These are phyloP conservation scores for Procambarus virginalis DNA, from an alignment of 1,140 invertebrate genomes.

Conservation along the genomic window DNA sequence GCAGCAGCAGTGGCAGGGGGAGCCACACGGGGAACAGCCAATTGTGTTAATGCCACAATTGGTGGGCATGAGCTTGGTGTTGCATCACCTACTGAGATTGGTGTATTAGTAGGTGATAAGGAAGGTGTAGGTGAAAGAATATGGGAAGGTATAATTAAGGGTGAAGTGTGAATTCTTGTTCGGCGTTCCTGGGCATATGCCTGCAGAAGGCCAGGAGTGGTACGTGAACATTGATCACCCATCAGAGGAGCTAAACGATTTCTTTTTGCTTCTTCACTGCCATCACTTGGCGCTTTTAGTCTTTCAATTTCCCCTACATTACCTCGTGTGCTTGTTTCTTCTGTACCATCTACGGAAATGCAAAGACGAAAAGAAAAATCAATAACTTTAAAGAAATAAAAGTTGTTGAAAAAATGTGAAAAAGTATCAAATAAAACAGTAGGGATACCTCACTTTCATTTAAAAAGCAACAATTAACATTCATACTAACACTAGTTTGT, in stretches of 20 bases:
- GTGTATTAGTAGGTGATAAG: slow-evolving; percentile 37
- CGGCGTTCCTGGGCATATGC: slow-evolving; percentile 18
- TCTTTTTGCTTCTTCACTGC: slow-evolving; percentile 29
- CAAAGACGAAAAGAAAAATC: slow-evolving; percentile 8
- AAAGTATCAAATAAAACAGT: not conserved
- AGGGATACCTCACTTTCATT: not conserved
- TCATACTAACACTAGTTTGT: not conserved
- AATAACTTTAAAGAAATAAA: not conserved
- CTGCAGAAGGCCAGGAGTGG: slow-evolving; percentile 35
- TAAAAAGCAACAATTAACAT: not conserved
- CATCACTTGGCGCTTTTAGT: slow-evolving; percentile 11
- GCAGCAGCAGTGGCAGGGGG: slow-evolving; percentile 38
- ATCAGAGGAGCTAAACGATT: slow-evolving; percentile 26
- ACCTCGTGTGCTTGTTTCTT: slow-evolving; percentile 13
- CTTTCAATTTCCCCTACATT: slow-evolving; percentile 12
- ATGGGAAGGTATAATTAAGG: slow-evolving; percentile 6
- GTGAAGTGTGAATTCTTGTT: slow-evolving; percentile 23
- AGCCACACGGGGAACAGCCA: slow-evolving; percentile 36
- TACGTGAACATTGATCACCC: slow-evolving; percentile 41
- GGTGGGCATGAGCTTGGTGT: slow-evolving; percentile 32
- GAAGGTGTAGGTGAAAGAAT: slow-evolving; percentile 30
- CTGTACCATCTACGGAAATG: slow-evolving; percentile 19
- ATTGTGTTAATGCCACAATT: slow-evolving; percentile 42
- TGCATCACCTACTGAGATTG: slow-evolving; percentile 37
- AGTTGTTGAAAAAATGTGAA: not conserved